Percentiles rank a stretch among this genome's conserved stretches.
Evolutionary conservation across 2,888 invertebrate genomes (phyloP).

Genomic region (Candidula unifasciata): DNA sequence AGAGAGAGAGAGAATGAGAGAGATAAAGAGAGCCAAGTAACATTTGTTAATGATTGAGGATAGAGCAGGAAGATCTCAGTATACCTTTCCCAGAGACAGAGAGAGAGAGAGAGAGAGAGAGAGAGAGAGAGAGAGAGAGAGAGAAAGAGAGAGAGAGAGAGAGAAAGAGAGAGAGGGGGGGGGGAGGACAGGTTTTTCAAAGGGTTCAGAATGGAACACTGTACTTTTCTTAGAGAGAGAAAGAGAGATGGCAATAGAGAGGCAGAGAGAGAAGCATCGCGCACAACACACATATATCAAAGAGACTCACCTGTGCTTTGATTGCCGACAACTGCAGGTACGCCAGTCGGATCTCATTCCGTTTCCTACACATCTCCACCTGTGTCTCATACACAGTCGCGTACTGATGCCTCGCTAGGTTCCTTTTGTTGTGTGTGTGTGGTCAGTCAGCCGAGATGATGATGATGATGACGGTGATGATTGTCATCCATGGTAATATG

Average conservation of each 20-base stretch:
- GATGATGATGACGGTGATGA: neutral
- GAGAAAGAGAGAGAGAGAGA: neutral
- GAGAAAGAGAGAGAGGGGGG: neutral
- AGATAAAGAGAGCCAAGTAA: constrained; percentile 6
- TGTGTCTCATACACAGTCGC: constrained; percentile 96
- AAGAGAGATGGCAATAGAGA: neutral
- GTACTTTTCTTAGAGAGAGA: neutral
- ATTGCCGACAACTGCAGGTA: constrained; percentile 93
- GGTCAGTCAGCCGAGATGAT: neutral
- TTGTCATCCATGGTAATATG: neutral
- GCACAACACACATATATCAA: constrained; percentile 6
- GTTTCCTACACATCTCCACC: constrained; percentile 95
- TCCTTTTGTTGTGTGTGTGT: constrained; percentile 60
- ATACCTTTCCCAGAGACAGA: neutral
- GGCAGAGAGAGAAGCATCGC: neutral
- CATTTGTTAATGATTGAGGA: neutral
- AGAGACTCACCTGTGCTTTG: constrained; percentile 88
- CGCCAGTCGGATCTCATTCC: constrained; percentile 93
- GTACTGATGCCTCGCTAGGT: constrained; percentile 82
- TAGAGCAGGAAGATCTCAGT: neutral
- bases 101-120: neutral
- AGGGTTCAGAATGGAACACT: neutral
- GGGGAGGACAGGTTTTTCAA: neutral
- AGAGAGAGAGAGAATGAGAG: neutral
- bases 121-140: constrained; percentile 7